Evolutionary conservation across 2,113 vertebrate genomes (phyloP), one percentile per base, ranked within the genome.

Genomic region (Struthio camelus): DNA sequence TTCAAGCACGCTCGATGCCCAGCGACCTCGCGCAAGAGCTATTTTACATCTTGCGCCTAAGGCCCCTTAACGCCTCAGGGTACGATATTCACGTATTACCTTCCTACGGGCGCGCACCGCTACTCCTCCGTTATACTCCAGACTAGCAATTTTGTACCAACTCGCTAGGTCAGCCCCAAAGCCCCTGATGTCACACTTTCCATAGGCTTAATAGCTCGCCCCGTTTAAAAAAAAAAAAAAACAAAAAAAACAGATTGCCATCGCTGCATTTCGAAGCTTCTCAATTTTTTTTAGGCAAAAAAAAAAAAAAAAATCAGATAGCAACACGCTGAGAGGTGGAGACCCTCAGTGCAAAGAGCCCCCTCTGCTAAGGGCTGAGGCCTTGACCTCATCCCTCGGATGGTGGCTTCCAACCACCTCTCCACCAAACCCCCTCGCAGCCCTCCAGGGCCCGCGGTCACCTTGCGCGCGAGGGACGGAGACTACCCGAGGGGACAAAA

Each of bases 91-190:
- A 72, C 77, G 51, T 67, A 94, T 10, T 90, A 85, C 72, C 66
- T 89, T 84, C 67, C 85, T 92, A 76, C 77, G 84, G 81, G 77
- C 15, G 44, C 44, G 80, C 72, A 84, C 77, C 32, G 28, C 59
- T 92, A 78, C 75, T 94, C 51, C 58, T 93, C 83, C n/a, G n/a
- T n/a, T n/a, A n/a, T n/a, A n/a, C 69, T 87, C 28, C 46, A 66
- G n/a, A 89, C 8, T 67, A 20, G 71, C 77, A 81, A 91, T 87
- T 58, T 67, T 66, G 86, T 73, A 83, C 1, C 7, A 54, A 46
- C 69, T 80, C 2, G 1, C 73, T 16, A 67, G 48, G 56, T 81
- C 36, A 89, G 61, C 80, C 20, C 10, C 36, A 76, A 76, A 93
- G 61, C 11, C 73, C 66, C 36, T 73, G 66, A 87, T 62, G 66